Evolutionary conservation across 1,140 invertebrate genomes (phyloP), one percentile per base, ranked within the genome.

Genomic region (Helicorthomorpha holstii): DNA sequence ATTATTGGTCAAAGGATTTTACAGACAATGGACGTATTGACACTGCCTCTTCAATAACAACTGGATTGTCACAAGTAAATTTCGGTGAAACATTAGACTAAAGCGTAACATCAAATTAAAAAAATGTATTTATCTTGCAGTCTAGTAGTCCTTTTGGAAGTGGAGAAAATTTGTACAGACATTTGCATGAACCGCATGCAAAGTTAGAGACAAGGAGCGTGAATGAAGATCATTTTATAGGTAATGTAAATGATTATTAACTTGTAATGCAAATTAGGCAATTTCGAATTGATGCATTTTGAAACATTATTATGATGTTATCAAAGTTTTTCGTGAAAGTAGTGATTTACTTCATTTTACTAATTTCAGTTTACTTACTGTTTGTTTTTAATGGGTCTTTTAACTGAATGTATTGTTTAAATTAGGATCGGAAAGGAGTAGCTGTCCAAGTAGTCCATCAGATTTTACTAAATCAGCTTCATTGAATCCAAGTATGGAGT

Each of bases 1-100:
- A 98, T 69, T 98, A 89, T 65, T 98, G 92, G 91, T 84, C 82
- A 48, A 86, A 88, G 64, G 91, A 95, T 62, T 63, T 60, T 10
- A 57, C 54, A 22, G 58, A 59, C 12, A 58, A 59, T 19, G 55
- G 56, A 46, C 43, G 57, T 10, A 63, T 64, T 46, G 29, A 34
- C 29, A 34, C 29, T 7, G 60, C 55, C 56, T 62, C 56, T 63
- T 67, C 61, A 59, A 67, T 58, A 54, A 62, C 57, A 50, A 61
- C 58, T 48, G 61, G 55, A 34, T 56, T 57, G 41, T 64, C 62
- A 21, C 58, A 61, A 50, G 62, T 63, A 56, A 38, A 49, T 43
- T 16, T 19, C 22, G n/a, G 34, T 38, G 7, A 10, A 38, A 38
- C 34, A 7, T n/a, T n/a, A n/a, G n/a, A n/a, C n/a, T n/a, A n/a